Evolutionary conservation across 2,888 invertebrate species (phyloP), one percentile per base, ranked within the genome.

Genomic region (Luperina nickerlii): DNA sequence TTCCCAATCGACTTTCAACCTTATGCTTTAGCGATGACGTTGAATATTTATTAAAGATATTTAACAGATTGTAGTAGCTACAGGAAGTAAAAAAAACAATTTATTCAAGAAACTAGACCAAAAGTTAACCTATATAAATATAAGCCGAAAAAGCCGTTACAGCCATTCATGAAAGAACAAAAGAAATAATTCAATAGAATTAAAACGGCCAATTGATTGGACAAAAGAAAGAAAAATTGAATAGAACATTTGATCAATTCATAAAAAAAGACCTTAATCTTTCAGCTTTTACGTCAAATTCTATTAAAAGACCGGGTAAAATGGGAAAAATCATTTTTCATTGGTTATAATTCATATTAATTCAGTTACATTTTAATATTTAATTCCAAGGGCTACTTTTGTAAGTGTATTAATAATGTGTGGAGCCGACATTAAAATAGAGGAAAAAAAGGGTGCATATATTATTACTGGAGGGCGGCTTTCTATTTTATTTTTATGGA

Each of bases 151-250:
- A 76, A 76, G 42, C 63, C 24, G 48, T 48, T 77, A 68, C 42
- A 51, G 38, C 11, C 27, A 32, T 45, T 76, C n/a, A 48, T 69
- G 75, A 74, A 68, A 74, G 67, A 76, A 84, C 76, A 78, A 77
- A 86, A 86, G 77, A 81, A 69, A 60, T 11, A 85, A 62, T 81
- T 78, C 60, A 85, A 82, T 83, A 62, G 74, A 78, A 79, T 66
- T 8, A 82, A 89, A 88, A 85, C 83, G 70, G 27, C 68, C 78
- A 76, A 82, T 86, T 88, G 87, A 90, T 89, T 88, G 86, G 80
- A 87, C 74, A 86, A 86, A 89, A 87, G 76, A 79, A 42, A 68
- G 76, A 86, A 81, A 84, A 81, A 15, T n/a, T n/a, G 18, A 88
- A 85, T 87, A 76, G 81, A 77, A 84, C 66, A 82, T 72, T 86